Evolutionary conservation across 2,113 vertebrate species (phyloP).

Genomic region (Vimba vimba): DNA sequence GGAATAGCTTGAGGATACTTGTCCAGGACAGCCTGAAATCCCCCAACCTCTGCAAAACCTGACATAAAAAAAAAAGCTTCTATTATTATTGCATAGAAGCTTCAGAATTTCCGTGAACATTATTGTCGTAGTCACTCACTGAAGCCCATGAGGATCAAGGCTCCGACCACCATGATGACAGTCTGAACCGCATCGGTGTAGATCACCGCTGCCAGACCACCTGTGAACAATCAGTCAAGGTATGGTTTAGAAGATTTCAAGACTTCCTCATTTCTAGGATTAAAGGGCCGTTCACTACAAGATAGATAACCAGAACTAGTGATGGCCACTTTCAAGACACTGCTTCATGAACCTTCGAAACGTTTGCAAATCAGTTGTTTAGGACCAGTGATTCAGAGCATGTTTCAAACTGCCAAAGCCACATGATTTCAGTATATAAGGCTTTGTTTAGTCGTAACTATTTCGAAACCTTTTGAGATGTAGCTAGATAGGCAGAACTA

Average conservation of each 20-base stretch:
- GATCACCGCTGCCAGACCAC: slow-evolving; percentile 95
- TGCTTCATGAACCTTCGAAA: no score
- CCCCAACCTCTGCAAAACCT: slow-evolving; percentile 90
- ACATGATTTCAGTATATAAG: no score
- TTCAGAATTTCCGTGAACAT: neutral
- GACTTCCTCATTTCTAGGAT: neutral
- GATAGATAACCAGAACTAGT: no score
- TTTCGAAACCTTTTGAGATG: no score
- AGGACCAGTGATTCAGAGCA: no score
- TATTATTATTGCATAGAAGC: neutral
- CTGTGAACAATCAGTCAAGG: slow-evolving; percentile 67
- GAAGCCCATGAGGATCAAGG: slow-evolving; percentile 86
- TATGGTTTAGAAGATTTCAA: neutral
- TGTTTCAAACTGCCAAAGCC: no score
- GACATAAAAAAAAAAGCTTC: neutral
- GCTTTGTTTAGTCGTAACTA: no score
- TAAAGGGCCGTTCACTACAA: neutral
- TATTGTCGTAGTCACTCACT: slow-evolving; percentile 77
- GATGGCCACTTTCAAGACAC: no score
- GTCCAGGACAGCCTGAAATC: slow-evolving; percentile 82
- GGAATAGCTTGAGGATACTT: slow-evolving; percentile 85
- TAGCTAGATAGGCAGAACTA: no score
- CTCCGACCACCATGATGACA: slow-evolving; percentile 89
- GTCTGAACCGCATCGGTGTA: slow-evolving; percentile 96
- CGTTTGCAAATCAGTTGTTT: no score